A percentile compares a stretch with the other conserved stretches of the same genome.
phyloP scores from a whole-genome alignment of 2,113 vertebrate genomes.

The Maccullochella peelii region DNA sequence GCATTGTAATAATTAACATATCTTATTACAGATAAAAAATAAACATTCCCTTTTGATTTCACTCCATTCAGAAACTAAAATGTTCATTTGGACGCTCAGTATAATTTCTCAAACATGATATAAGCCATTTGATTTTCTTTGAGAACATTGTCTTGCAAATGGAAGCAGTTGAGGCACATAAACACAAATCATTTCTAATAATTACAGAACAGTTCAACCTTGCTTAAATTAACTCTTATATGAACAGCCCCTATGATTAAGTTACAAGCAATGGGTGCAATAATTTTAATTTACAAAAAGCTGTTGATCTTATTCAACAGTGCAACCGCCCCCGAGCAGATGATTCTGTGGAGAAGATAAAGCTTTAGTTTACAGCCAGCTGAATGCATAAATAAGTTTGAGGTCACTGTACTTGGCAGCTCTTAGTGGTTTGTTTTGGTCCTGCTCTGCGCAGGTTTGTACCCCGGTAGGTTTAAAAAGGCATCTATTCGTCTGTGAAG shows the following conservation, averaged over 20 bases:
- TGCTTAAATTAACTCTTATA: constrained; percentile 35
- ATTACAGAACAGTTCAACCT: constrained; percentile 53
- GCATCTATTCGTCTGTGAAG: constrained; percentile 84
- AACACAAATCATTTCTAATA: constrained; percentile 55
- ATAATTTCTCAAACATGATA: constrained; percentile 41
- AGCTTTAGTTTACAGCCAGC: constrained; percentile 39
- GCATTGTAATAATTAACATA: constrained; percentile 43
- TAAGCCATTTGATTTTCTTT: constrained; percentile 28
- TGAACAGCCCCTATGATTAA: constrained; percentile 65
- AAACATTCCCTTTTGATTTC: constrained; percentile 53
- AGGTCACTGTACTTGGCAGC: constrained; percentile 43
- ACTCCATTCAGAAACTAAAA: constrained; percentile 53
- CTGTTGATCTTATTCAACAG: constrained; percentile 36
- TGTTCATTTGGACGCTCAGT: constrained; percentile 6
- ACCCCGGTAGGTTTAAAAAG: not conserved
- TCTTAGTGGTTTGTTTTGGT: constrained; percentile 40
- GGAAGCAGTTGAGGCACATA: constrained; percentile 67
- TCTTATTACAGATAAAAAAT: constrained; percentile 58
- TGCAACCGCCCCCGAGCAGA: constrained; percentile 10
- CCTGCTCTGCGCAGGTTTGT: not conserved
- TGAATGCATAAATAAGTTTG: constrained; percentile 60
- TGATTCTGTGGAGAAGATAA: constrained; percentile 23
- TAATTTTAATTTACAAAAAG: constrained; percentile 61
- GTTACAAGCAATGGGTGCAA: constrained; percentile 64
- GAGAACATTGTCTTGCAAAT: constrained; percentile 73